phyloP scores from a whole-genome alignment of 2,888 invertebrate genomes.

The Drosophila koepferae region DNA sequence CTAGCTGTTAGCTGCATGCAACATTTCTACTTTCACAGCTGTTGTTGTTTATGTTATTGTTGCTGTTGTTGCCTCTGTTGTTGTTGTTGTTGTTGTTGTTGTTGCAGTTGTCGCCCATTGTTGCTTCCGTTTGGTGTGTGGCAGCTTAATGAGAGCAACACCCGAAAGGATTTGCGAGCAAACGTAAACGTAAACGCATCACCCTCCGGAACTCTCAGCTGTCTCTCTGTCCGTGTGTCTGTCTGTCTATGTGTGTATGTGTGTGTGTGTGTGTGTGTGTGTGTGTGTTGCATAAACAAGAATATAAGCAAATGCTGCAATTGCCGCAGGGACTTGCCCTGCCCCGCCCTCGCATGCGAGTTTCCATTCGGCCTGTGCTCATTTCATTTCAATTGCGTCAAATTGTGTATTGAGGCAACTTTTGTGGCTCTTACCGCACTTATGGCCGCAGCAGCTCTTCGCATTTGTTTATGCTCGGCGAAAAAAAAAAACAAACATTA shows the following conservation, averaged over 20 bases:
- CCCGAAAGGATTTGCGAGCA: conserved; percentile 70
- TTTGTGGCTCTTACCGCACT: conserved; percentile 59
- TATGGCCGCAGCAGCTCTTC: conserved; percentile 51
- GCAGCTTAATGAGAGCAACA: conserved; percentile 71
- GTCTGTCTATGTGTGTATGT: conserved; percentile 27
- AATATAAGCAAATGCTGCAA: conserved; percentile 59
- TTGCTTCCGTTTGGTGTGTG: conserved; percentile 74
- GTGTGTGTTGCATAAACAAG: conserved; percentile 45
- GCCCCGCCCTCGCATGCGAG: not conserved
- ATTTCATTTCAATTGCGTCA: conserved; percentile 77
- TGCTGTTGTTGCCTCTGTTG: conserved; percentile 35
- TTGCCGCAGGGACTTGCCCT: conserved; percentile 14
- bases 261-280: conserved; percentile 17
- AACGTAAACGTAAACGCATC: conserved; percentile 25
- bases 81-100: conserved; percentile 50
- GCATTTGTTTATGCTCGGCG: conserved; percentile 68
- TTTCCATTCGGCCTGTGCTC: conserved; percentile 47
- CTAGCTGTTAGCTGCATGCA: conserved; percentile 6
- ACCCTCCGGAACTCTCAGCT: conserved; percentile 37
- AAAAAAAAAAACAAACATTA: conserved; percentile 64
- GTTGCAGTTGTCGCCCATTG: conserved; percentile 66
- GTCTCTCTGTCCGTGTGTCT: conserved; percentile 10
- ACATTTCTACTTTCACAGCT: conserved; percentile 39
- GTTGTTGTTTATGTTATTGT: conserved; percentile 42
- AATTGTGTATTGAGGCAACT: conserved; percentile 72